A percentile compares a stretch with the other conserved stretches of the same genome.
Evolutionary conservation across 2,113 vertebrate genomes (phyloP).

Genomic region (Bambusicola thoracicus): DNA sequence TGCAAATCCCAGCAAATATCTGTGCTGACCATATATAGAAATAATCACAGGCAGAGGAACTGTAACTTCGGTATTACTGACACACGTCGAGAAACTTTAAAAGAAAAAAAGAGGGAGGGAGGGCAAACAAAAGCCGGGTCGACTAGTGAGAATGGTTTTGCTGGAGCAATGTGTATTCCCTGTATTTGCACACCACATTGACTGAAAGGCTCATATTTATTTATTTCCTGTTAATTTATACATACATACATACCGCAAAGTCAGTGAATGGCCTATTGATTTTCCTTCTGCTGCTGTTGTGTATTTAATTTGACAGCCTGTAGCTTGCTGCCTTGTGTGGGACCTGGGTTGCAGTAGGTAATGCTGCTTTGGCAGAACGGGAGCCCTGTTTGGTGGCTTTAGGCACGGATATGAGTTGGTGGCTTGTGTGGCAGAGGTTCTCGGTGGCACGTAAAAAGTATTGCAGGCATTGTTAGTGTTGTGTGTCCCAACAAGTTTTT

Average conservation of each 20-base stretch:
- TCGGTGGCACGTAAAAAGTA: neutral
- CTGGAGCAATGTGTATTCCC: neutral
- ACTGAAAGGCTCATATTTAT: neutral
- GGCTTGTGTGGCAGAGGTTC: neutral
- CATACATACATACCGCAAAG: neutral
- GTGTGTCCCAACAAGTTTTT: neutral
- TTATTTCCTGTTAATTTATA: neutral
- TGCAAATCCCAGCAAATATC: slow-evolving; percentile 1
- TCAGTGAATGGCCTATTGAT: neutral
- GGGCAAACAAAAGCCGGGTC: neutral
- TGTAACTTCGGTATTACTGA: neutral
- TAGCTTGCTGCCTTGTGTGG: neutral
- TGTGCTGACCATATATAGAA: slow-evolving; percentile 62
- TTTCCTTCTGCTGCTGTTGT: neutral
- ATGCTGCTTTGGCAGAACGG: neutral
- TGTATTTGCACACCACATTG: neutral
- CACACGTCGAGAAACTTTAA: slow-evolving; percentile 13
- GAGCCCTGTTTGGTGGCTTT: neutral
- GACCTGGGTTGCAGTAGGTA: neutral
- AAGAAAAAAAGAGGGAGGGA: neutral
- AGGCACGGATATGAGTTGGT: neutral
- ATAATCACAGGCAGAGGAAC: neutral
- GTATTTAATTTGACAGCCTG: neutral
- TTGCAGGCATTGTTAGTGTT: neutral
- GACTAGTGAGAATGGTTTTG: neutral